Percentiles rank a stretch among this genome's conserved stretches.
phyloP scores from a whole-genome alignment of 2,797 vertebrate species.

The Pseudomugil tenellus region DNA sequence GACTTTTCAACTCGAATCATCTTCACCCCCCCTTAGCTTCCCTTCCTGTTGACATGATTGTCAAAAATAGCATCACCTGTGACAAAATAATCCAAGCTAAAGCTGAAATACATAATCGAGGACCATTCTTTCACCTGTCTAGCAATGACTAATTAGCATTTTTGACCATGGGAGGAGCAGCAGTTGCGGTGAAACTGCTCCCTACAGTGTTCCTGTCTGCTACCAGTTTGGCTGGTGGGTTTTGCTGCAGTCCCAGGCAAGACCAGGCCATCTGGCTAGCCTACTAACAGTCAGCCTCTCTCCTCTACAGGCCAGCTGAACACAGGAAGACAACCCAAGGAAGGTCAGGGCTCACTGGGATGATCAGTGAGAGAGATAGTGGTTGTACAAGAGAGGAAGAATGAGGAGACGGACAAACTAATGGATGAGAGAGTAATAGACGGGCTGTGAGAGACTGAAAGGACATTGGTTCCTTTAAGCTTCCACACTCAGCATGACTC shows the following conservation, averaged over 20 bases:
- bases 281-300: slow-evolving; percentile 65
- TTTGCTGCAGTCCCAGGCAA: slow-evolving; percentile 55
- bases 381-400: slow-evolving; percentile 20
- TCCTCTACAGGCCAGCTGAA: slow-evolving; percentile 51
- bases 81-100: slow-evolving; percentile 14
- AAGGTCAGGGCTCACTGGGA: slow-evolving; percentile 64
- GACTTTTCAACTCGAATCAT: slow-evolving; percentile 78
- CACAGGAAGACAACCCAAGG: slow-evolving; percentile 64
- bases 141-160: slow-evolving; percentile 59
- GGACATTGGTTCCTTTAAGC: slow-evolving; percentile 69
- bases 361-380: slow-evolving; percentile 39
- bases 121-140: slow-evolving; percentile 43
- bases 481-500: slow-evolving; percentile 62
- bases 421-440: slow-evolving; percentile 65
- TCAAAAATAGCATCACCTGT: slow-evolving; percentile 16
- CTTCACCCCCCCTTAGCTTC: slow-evolving; percentile 59
- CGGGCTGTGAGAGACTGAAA: slow-evolving; percentile 60
- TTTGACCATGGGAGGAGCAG: slow-evolving; percentile 28
- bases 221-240: slow-evolving; percentile 66
- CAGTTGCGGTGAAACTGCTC: slow-evolving; percentile 43
- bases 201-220: slow-evolving; percentile 74
- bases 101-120: slow-evolving; percentile 10
- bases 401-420: slow-evolving; percentile 57
- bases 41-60: slow-evolving; percentile 46
- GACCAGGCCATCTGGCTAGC: slow-evolving; percentile 73